Evolutionary conservation across 53 echinoderm and acorn worm species (phyloP).

Genomic region (Paracentrotus lividus): DNA sequence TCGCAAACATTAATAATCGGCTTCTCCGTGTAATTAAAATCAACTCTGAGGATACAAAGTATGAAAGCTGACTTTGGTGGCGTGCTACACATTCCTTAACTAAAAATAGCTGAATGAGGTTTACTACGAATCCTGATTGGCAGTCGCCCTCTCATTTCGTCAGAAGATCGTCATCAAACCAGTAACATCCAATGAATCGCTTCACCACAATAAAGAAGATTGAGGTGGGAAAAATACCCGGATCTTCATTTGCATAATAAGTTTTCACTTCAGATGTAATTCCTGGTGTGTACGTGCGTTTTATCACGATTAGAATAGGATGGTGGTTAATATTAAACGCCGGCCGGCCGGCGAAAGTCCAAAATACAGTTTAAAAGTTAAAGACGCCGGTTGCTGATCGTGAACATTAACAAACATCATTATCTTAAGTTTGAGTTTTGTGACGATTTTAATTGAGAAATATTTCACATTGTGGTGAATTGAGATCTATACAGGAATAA

Average conservation of each 20-base stretch:
- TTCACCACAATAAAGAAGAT: neutral
- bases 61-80: neutral
- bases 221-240: conserved; percentile 46
- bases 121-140: neutral
- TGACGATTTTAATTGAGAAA: neutral
- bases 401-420: conserved; percentile 4
- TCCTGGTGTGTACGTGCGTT: conserved; percentile 43
- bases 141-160: neutral
- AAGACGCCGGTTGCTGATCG: neutral
- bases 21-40: no score
- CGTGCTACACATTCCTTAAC: neutral
- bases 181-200: no score
- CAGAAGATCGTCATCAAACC: neutral
- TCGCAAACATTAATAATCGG: no score
- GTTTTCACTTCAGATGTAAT: neutral
- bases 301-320: conserved; percentile 1
- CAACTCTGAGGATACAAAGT: no score
- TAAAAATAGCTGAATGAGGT: neutral
- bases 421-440: neutral
- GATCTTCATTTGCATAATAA: conserved; percentile 57
- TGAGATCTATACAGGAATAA: neutral
- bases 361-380: conserved; percentile 50
- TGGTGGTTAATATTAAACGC: conserved; percentile 66
- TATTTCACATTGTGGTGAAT: neutral
- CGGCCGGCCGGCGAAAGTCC: conserved; percentile 66